A percentile compares a stretch with the other conserved stretches of the same genome.
These are phyloP conservation scores for Meteorus colon DNA, from an alignment of 2,888 invertebrate species.

Conservation along the genomic window DNA sequence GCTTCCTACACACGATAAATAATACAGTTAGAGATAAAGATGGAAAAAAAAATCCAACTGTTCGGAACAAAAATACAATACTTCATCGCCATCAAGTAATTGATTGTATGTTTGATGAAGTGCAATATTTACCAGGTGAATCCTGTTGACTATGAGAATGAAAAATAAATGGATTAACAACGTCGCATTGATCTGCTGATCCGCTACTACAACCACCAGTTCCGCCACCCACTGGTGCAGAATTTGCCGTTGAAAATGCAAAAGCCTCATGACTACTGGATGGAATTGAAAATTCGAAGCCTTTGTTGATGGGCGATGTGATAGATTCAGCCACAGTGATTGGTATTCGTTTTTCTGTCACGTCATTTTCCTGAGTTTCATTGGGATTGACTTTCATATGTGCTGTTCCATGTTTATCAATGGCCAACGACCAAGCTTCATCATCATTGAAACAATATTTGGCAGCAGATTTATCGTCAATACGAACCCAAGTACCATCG, in stretches of 20 bases:
- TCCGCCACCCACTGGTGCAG: conserved; percentile 56
- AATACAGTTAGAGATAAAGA: neutral
- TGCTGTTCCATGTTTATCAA: conserved; percentile 78
- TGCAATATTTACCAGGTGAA: conserved; percentile 58
- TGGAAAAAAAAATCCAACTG: neutral
- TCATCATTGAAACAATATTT: conserved; percentile 82
- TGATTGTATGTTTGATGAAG: neutral
- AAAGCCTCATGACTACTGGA: conserved; percentile 65
- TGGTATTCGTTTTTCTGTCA: conserved; percentile 57
- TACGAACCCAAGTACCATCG: conserved; percentile 81
- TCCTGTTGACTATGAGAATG: conserved; percentile 68
- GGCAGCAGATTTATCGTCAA: conserved; percentile 78
- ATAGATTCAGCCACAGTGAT: conserved; percentile 56
- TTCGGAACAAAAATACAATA: conserved; percentile 6
- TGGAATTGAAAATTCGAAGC: conserved; percentile 77
- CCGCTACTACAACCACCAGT: conserved; percentile 58
- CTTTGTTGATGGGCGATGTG: conserved; percentile 70
- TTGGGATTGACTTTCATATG: conserved; percentile 78
- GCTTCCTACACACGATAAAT: conserved; percentile 54
- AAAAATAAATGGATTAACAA: conserved; percentile 72
- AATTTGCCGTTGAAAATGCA: conserved; percentile 64
- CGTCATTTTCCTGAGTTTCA: conserved; percentile 45
- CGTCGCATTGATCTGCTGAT: conserved; percentile 60
- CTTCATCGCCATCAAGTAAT: neutral
- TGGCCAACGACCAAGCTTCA: conserved; percentile 83